Base-by-base conservation (phyloP, 2,888 invertebrate genomes). In the Stramonita haemastoma region DNA sequence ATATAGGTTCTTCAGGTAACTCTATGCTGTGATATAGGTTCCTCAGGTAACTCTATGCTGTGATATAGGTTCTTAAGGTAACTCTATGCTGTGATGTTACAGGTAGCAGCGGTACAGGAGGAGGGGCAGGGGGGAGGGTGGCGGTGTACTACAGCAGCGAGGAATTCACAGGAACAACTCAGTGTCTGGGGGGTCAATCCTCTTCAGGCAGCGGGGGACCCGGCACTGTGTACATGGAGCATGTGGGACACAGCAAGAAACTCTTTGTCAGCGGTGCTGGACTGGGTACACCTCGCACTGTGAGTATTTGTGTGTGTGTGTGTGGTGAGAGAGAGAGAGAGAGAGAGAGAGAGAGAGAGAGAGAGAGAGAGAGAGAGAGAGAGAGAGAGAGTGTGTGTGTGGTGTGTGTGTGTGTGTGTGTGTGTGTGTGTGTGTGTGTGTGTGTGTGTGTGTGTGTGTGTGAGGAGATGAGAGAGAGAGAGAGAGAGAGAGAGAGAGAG, bases 61-160 rank as follows among this genome's bases (percentile, higher is more conserved):
- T 8, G 46, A 5, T 46, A 46, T 8, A 46, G 46, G n/a, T n/a
- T n/a, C n/a, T n/a, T n/a, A n/a, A n/a, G n/a, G 46, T 46, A 46
- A 73, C 11, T 79, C 17, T 26, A 17, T 79, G 2, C 17, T 46
- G 22, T 56, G 26, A 26, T 57, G 57, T 85, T 22, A 29, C 70
- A 89, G 89, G 89, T 5, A 26, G 60, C 15, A 57, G 88, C n/a
- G 88, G 77, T 11, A 79, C 91, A 17, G 93, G 92, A 13, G 92
- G 93, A 86, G 94, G 94, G 29, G 93, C 90, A n/a, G 94, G 94
- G 26, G 94, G 94, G 34, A 90, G 94, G 36, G 70, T 93, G 15
- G 90, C 93, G 32, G 91, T 93, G 15, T 91, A 88, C 79, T 93
- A 92, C 91, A 91, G 90, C 17, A 88, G 86, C 6, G 73, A 86